phyloP scores from a whole-genome alignment of 2,797 vertebrate genomes.

The Arctocebus calabarensis region DNA sequence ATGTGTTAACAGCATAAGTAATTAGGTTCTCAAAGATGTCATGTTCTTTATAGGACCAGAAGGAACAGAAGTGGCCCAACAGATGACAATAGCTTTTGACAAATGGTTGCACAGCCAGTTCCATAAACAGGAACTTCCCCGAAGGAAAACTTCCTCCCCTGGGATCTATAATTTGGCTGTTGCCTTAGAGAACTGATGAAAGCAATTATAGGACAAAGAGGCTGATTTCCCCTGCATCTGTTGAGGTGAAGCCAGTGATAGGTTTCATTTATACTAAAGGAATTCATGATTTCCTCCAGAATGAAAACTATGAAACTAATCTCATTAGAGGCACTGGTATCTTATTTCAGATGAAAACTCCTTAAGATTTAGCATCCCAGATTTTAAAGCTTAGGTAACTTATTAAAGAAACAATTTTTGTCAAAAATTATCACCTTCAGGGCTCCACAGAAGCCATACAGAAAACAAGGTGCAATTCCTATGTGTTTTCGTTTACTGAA shows the following conservation, averaged over 20 bases:
- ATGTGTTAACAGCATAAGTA: slow-evolving; percentile 62
- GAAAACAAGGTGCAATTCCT: not conserved
- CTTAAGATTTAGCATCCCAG: not conserved
- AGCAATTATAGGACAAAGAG: slow-evolving; percentile 69
- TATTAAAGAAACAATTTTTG: slow-evolving; percentile 26
- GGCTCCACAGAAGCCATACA: not conserved
- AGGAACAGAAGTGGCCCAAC: slow-evolving; percentile 65
- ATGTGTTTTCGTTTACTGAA: not conserved
- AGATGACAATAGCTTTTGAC: slow-evolving; percentile 68
- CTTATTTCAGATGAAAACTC: slow-evolving; percentile 12
- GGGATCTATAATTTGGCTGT: slow-evolving; percentile 70
- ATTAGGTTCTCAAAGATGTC: slow-evolving; percentile 44
- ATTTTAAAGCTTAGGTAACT: slow-evolving; percentile 60
- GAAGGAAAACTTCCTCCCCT: slow-evolving; percentile 66
- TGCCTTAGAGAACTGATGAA: slow-evolving; percentile 74
- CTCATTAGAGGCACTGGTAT: slow-evolving; percentile 30
- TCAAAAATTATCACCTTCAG: not conserved
- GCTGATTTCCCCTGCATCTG: slow-evolving; percentile 65
- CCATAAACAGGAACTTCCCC: slow-evolving; percentile 77
- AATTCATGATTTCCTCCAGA: slow-evolving; percentile 60
- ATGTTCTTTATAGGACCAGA: slow-evolving; percentile 63
- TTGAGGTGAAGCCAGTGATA: not conserved
- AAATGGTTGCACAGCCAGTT: slow-evolving; percentile 63
- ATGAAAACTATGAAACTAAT: slow-evolving; percentile 47
- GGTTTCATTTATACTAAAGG: slow-evolving; percentile 51